phyloP scores from a whole-genome alignment of 2,113 vertebrate genomes.

The Rallus limicola region DNA sequence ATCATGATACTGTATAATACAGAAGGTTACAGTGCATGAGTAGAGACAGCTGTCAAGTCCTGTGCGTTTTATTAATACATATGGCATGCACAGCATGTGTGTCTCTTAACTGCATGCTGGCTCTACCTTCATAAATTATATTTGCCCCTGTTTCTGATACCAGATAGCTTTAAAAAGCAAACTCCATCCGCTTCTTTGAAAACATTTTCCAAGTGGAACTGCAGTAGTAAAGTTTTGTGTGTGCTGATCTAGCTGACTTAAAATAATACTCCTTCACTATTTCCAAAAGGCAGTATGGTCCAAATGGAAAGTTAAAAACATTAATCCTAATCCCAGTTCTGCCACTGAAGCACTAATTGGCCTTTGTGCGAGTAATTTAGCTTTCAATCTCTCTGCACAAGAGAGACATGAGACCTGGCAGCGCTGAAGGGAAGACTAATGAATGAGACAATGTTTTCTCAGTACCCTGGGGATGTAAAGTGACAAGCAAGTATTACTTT shows the following conservation, averaged over 20 bases:
- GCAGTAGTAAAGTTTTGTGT: not conserved
- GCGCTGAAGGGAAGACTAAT: not conserved
- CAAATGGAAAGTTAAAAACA: not conserved
- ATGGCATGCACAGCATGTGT: conserved; percentile 56
- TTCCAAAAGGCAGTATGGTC: not conserved
- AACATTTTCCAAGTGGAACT: conserved; percentile 10
- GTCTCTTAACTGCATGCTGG: conserved; percentile 51
- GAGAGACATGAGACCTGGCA: not conserved
- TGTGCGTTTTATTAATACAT: conserved; percentile 66
- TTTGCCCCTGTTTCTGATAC: conserved; percentile 12
- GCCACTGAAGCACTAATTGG: not conserved
- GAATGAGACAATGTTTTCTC: not conserved
- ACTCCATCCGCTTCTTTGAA: not conserved
- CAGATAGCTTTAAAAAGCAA: conserved; percentile 17
- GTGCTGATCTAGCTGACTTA: not conserved
- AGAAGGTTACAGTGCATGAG: conserved; percentile 57
- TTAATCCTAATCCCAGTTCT: not conserved
- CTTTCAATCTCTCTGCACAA: not conserved
- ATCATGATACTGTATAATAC: conserved; percentile 69
- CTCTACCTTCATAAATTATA: conserved; percentile 50
- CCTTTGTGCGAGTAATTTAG: not conserved
- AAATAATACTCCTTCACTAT: not conserved
- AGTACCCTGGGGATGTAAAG: not conserved
- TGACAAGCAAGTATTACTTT: not conserved
- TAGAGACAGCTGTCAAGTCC: conserved; percentile 63